These are phyloP conservation scores for Nebria salina DNA, from an alignment of 2,888 invertebrate genomes.

Conservation along the genomic window DNA sequence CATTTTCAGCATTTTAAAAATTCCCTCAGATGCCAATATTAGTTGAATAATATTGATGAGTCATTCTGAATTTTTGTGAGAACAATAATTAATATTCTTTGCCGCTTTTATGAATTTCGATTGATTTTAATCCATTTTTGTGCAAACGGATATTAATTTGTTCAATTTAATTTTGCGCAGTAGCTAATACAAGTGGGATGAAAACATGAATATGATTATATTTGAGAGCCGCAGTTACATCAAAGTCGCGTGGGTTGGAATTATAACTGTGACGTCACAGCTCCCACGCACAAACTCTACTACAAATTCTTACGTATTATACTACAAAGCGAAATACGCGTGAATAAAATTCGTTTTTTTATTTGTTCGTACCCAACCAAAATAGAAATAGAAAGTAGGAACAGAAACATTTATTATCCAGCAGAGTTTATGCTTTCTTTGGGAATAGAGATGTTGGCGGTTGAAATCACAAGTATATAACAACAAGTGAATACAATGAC, in stretches of 20 bases:
- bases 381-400: neutral
- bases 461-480: neutral
- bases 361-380: neutral
- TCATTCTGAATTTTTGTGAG: no score
- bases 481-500: slow-evolving; percentile 6
- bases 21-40: no score
- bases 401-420: neutral
- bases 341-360: neutral
- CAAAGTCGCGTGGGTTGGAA: slow-evolving; percentile 34
- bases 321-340: neutral
- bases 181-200: neutral
- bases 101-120: no score
- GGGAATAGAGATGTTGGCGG: neutral
- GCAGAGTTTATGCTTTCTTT: neutral
- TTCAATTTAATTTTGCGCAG: neutral
- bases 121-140: no score
- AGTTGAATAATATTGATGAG: no score
- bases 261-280: slow-evolving; percentile 37
- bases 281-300: slow-evolving; percentile 26
- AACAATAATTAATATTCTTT: no score
- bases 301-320: neutral
- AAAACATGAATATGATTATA: neutral
- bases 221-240: slow-evolving; percentile 18
- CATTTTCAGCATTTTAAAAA: no score
- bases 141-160: no score